These are phyloP conservation scores for Uloborus plumipes DNA, from an alignment of 2,888 invertebrate species.

Conservation along the genomic window DNA sequence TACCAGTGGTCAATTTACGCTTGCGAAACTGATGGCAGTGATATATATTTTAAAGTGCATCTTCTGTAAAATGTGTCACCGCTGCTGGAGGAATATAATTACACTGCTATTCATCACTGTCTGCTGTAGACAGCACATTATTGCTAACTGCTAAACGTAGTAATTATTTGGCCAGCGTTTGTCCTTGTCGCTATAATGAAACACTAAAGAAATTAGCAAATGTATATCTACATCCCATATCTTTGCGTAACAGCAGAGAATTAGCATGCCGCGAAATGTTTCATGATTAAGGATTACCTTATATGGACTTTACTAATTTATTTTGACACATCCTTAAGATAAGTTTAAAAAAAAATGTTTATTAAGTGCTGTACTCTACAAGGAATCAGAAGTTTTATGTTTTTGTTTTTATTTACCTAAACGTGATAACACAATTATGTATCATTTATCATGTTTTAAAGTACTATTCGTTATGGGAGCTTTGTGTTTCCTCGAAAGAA, in stretches of 20 bases:
- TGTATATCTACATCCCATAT: constrained; percentile 23
- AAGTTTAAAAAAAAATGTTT: no score
- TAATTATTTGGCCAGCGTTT: constrained; percentile 46
- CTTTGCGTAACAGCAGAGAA: constrained; percentile 27
- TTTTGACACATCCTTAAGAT: constrained; percentile 22
- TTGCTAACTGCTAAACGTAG: constrained; percentile 38
- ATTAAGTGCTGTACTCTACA: no score
- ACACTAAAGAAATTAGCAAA: constrained; percentile 53
- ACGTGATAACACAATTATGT: no score
- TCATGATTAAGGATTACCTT: constrained; percentile 51
- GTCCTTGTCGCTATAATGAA: constrained; percentile 35
- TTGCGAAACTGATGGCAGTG: no score
- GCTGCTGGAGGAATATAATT: constrained; percentile 41
- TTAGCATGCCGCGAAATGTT: constrained; percentile 30
- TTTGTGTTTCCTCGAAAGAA: no score
- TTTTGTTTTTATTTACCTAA: no score
- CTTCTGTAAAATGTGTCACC: no score
- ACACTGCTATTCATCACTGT: constrained; percentile 51
- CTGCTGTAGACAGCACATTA: constrained; percentile 27
- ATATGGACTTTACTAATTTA: constrained; percentile 40
- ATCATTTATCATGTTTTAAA: no score
- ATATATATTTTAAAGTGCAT: no score
- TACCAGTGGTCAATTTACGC: no score
- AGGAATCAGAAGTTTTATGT: no score
- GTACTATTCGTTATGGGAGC: no score